Base-by-base conservation (phyloP, 2,797 vertebrate genomes). In the Sebastes minor region DNA sequence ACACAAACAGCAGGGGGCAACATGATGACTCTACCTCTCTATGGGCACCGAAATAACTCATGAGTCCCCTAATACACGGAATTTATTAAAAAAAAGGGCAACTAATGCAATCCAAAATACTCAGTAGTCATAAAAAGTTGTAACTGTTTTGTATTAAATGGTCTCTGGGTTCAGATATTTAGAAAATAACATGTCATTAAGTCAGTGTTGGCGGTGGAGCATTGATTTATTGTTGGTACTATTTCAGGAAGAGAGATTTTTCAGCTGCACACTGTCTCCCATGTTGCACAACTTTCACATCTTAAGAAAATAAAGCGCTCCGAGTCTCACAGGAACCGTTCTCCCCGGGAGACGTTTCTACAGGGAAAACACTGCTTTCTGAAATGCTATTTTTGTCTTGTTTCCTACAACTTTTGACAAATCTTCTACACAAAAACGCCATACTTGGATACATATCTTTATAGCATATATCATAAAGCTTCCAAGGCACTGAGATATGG, bases 241-340 rank as follows among this genome's bases (percentile, higher is more conserved):
- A 14, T 68, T 84, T 86, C 64, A 30, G 74, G 70, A 66, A 66
- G 59, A 63, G 25, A 18, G 27, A 28, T 55, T 42, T 42, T 68
- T 74, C 10, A 71, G 46, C 72, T 79, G 81, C 61, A 81, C 46
- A 67, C 46, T 13, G 73, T 52, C 61, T 86, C 64, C 59, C 56
- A 63, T 23, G 79, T 38, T 74, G 70, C 76, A 71, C 76, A 67
- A 57, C 74, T 62, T 82, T 85, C 74, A 77, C 81, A 67, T 86
- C 76, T 78, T 52, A 42, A 32, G 27, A 82, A 73, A 70, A 65
- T 67, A 61, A 86, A 78, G 71, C 4, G 13, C 81, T 49, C 3
- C 1, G 2, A 42, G 77, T 71, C 76, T 84, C 77, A 8, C 38
- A 60, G 80, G 76, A 84, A 60, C 23, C 20, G n/a, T 53, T 74